A percentile compares a stretch with the other conserved stretches of the same genome.
Conservation (phyloP, 2,888 invertebrate species). For the Aspidapion aeneum region DNA sequence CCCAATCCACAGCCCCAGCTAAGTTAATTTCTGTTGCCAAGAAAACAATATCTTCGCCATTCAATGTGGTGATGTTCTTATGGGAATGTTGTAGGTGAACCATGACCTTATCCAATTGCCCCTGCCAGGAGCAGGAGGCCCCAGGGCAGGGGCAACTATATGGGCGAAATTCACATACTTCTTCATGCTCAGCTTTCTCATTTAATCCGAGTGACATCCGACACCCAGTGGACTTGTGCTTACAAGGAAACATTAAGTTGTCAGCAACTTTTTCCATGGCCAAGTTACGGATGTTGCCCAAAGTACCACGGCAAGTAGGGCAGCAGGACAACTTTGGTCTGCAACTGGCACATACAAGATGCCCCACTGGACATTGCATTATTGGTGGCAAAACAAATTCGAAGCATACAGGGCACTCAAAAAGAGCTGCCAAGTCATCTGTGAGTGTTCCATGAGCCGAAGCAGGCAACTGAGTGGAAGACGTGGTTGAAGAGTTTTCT, state of each 20-base stretch:
- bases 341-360: constrained; percentile 96
- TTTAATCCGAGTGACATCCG: constrained; percentile 87
- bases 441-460: constrained; percentile 65
- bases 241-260: constrained; percentile 98
- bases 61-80: constrained; percentile 97
- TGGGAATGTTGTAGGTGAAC: constrained; percentile 95
- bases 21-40: constrained; percentile 99
- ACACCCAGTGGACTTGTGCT: constrained; percentile 95
- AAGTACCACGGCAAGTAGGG: constrained; percentile 95
- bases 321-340: constrained; percentile 96
- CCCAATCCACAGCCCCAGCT: constrained; percentile 99
- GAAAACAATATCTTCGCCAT: constrained; percentile 99
- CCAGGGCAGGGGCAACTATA: constrained; percentile 99
- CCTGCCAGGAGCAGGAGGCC: constrained; percentile 99
- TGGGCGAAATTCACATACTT: constrained; percentile 96
- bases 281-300: constrained; percentile 95
- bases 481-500: constrained; percentile 35
- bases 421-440: constrained; percentile 85
- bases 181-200: constrained; percentile 99
- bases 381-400: constrained; percentile 99
- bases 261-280: constrained; percentile 97
- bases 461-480: constrained; percentile 36
- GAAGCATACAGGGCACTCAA: constrained; percentile 97
- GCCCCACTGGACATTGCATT: constrained; percentile 97
- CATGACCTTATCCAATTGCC: constrained; percentile 97